Evolutionary conservation across 1,140 invertebrate species (phyloP).

Genomic region (Adoxophyes honmai): DNA sequence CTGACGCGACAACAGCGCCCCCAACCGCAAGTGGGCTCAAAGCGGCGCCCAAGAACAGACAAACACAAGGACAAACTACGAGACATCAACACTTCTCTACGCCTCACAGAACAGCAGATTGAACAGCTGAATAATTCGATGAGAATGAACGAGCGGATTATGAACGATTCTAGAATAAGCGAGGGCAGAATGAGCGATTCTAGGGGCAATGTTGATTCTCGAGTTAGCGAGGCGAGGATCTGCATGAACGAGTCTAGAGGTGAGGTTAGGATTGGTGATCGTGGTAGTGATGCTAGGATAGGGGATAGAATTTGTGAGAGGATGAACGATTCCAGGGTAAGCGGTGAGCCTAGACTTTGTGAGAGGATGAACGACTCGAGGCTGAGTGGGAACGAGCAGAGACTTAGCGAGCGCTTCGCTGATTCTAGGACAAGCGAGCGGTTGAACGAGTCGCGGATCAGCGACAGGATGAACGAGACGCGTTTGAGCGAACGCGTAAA

Average conservation of each 20-base stretch:
- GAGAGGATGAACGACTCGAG: slow-evolving; percentile 30
- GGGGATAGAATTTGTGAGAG: not conserved
- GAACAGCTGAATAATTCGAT: slow-evolving; percentile 58
- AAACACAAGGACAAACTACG: slow-evolving; percentile 29
- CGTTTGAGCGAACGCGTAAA: slow-evolving; percentile 34
- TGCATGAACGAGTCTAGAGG: slow-evolving; percentile 25
- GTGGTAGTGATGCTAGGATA: slow-evolving; percentile 27
- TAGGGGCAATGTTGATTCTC: slow-evolving; percentile 34
- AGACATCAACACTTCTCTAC: slow-evolving; percentile 49
- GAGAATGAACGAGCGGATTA: slow-evolving; percentile 42
- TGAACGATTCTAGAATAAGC: slow-evolving; percentile 32
- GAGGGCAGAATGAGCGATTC: too few relatives aligned
- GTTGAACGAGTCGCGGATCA: slow-evolving; percentile 24
- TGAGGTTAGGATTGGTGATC: slow-evolving; percentile 27
- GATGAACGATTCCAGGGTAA: not conserved
- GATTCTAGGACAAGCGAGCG: slow-evolving; percentile 30
- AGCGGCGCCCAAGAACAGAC: slow-evolving; percentile 45
- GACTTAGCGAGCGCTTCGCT: not conserved
- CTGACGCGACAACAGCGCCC: slow-evolving; percentile 59
- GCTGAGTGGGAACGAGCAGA: not conserved
- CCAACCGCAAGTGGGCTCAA: slow-evolving; percentile 62
- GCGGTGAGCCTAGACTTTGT: too few relatives aligned
- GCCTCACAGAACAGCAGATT: slow-evolving; percentile 58
- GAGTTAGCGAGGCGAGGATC: slow-evolving; percentile 30
- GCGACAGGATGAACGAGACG: slow-evolving; percentile 10